Evolutionary conservation across 1,140 invertebrate species (phyloP), one percentile per base, ranked within the genome.

Genomic region (Hycleus cichorii): DNA sequence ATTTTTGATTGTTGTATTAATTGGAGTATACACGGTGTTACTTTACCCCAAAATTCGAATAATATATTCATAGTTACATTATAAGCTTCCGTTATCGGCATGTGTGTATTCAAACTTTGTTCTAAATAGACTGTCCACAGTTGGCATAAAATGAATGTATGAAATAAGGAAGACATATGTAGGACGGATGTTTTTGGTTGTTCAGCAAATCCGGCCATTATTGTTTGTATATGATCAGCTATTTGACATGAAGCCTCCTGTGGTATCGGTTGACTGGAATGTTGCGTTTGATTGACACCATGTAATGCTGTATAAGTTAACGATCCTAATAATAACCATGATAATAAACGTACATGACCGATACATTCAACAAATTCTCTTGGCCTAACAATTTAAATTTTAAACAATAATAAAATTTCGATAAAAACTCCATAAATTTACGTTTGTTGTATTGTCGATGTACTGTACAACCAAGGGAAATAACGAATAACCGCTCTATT

Each of bases 51-150:
- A 80, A 99, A 99, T 75, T 99, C 96, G 64, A 97, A 85, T n/a
- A 98, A 80, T 62, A 94, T 90, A 54, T 86, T 87, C 74, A 88
- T 81, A 0, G 88, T 87, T 7, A 85, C 76, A 66, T 83, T 79
- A 69, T 88, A 83, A 49, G 82, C 77, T 69, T 94, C 88, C 47
- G 77, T 80, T 67, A 81, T 84, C 58, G 81, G 83, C 40, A 76
- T 71, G 69, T 81, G 83, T 63, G 75, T 82, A 60, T 78, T 84
- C 50, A 92, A 86, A 58, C 89, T 79, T 75, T 93, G 89, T 75
- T 98, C 97, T 72, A 98, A 85, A 73, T 99, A 99, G 64, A 99
- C 86, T 0, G 96, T 99, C 97, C 97, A 99, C 46, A 99, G 77
- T 84, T 92, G 89, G 67, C 89, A 91, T 27, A 91, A 74, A 50